phyloP scores from a whole-genome alignment of 1,140 invertebrate genomes.

The Eubasilissa regina region DNA sequence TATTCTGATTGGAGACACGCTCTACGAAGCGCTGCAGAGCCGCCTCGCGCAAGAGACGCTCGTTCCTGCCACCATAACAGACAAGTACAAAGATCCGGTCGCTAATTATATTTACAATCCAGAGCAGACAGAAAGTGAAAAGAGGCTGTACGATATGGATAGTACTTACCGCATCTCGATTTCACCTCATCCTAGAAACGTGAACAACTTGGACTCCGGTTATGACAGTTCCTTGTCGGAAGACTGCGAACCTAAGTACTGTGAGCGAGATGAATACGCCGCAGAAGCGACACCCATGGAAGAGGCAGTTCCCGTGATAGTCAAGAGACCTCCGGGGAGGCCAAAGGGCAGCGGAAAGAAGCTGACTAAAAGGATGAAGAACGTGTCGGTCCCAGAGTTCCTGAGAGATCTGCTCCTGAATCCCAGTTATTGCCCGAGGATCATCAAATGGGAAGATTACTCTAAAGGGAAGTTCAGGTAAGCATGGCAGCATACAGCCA shows the following conservation, averaged over 20 bases:
- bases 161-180: neutral
- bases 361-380: constrained; percentile 77
- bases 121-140: neutral
- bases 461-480: constrained; percentile 85
- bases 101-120: neutral
- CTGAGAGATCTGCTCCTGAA: constrained; percentile 85
- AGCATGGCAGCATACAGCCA: too few species aligned
- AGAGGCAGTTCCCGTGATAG: neutral
- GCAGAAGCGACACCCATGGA: neutral
- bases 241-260: neutral
- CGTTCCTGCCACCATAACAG: constrained; percentile 37
- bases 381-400: constrained; percentile 82
- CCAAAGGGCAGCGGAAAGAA: constrained; percentile 70
- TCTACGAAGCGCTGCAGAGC: constrained; percentile 38
- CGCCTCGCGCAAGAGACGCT: constrained; percentile 26
- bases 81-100: constrained; percentile 26
- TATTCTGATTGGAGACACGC: neutral
- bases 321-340: constrained; percentile 67
- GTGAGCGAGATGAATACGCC: neutral
- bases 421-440: constrained; percentile 82
- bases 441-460: constrained; percentile 92
- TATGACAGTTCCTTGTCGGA: neutral
- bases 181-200: neutral
- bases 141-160: constrained; percentile 44
- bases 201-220: neutral